Conservation (phyloP, 2,797 vertebrate species). For the Enteromius radiatus region DNA sequence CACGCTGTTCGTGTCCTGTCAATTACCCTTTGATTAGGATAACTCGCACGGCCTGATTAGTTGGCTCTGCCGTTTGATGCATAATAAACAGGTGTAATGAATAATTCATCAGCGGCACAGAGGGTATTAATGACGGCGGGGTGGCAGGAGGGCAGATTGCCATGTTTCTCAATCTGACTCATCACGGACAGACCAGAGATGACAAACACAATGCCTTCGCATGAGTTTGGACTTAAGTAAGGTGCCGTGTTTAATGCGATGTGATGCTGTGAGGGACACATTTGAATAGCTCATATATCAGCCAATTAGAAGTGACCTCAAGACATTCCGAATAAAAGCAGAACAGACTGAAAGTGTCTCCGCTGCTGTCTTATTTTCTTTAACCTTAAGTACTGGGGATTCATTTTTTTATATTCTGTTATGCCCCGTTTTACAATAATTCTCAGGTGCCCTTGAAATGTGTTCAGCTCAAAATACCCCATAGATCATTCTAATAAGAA, state of each 20-base stretch:
- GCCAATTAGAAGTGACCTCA: neutral
- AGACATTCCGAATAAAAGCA: neutral
- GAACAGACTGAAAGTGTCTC: neutral
- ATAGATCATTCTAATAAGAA: no score
- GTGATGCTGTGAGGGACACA: neutral
- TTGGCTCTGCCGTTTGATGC: slow-evolving; percentile 45
- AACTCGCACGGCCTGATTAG: slow-evolving; percentile 56
- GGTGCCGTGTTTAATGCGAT: neutral
- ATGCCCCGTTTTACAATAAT: no score
- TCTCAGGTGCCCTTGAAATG: no score
- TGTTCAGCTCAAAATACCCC: no score
- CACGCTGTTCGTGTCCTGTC: slow-evolving; percentile 49
- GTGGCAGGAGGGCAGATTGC: slow-evolving; percentile 42
- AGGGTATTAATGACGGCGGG: slow-evolving; percentile 51
- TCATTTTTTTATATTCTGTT: neutral
- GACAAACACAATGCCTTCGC: neutral
- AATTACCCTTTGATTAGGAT: slow-evolving; percentile 55
- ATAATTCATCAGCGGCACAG: slow-evolving; percentile 51
- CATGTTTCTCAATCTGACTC: slow-evolving; percentile 48
- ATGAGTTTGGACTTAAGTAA: neutral
- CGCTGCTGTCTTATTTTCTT: neutral
- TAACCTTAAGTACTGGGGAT: neutral
- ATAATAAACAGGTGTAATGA: slow-evolving; percentile 59
- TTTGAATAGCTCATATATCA: no score
- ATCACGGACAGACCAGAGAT: neutral